Evolutionary conservation across 2,888 invertebrate genomes (phyloP), one percentile per base, ranked within the genome.

Genomic region (Amorpha juglandis): DNA sequence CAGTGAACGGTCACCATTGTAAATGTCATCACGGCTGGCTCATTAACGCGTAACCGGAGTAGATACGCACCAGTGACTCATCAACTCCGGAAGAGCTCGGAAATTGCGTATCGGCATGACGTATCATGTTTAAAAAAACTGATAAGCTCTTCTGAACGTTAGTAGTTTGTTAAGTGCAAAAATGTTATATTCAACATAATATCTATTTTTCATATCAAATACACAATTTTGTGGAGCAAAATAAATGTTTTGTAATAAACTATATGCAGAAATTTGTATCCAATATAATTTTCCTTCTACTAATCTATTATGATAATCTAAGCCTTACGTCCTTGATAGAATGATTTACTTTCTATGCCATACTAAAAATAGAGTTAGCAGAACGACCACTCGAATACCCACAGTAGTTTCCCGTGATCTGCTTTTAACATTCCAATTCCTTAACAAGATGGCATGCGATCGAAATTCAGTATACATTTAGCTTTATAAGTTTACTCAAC

Each of bases 1-100:
- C 69, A 79, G 81, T 81, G 82, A 87, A 78, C 68, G 83, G 77
- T 70, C 68, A 64, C 68, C 69, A 67, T 68, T 35, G 71, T 79
- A 86, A 87, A 87, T 87, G 83, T 79, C 84, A 82, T 80, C 79
- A 64, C 52, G 74, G 47, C 72, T 62, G 66, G 65, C 75, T 78
- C 72, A 78, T 79, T 78, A 80, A 63, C 71, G 19, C 62, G 71
- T 71, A 77, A 74, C 68, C 69, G 69, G 75, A 76, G 70, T 68
- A 69, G 51, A 53, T 63, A 63, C 19, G 52, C 63, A 52, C 16
- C 33, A 27, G 27, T 62, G 66, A 53, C 53, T 66, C 47, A 66
- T 16, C 62, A 62, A 42, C 27, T 21, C 42, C 51, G 35, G 27
- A 66, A 66, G 45, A 62, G 42, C 42, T 21, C 8, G 47, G 42